A percentile compares a stretch with the other conserved stretches of the same genome.
Conservation (phyloP, 2,888 invertebrate species). For the Cenopis cana region DNA sequence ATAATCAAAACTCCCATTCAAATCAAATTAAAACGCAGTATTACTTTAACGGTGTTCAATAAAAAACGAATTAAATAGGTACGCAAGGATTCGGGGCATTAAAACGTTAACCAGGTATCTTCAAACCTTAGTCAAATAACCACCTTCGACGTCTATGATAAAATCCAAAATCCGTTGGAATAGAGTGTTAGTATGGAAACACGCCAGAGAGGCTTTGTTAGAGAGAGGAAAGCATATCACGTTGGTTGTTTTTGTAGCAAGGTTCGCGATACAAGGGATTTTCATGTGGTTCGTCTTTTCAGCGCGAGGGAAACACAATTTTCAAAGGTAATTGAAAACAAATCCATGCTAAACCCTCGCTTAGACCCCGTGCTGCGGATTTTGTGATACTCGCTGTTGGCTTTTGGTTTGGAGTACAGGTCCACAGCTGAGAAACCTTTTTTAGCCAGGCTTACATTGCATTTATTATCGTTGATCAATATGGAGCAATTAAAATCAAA, state of each 20-base stretch:
- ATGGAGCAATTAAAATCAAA: too few species aligned
- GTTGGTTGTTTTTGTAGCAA: background rate
- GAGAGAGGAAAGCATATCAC: background rate
- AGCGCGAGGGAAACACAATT: conserved; percentile 43
- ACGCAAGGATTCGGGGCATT: conserved; percentile 12
- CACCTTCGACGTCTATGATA: background rate
- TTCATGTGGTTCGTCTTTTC: conserved; percentile 19
- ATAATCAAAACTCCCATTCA: conserved; percentile 3
- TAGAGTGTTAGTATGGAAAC: too few species aligned
- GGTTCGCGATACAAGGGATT: background rate
- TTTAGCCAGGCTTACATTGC: too few species aligned
- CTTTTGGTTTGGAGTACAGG: background rate
- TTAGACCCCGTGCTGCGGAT: conserved; percentile 1
- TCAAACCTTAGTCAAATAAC: background rate
- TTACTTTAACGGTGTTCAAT: conserved; percentile 28
- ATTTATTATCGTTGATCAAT: too few species aligned
- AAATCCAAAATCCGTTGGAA: background rate
- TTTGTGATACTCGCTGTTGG: background rate
- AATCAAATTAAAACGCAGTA: conserved; percentile 29
- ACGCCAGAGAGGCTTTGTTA: background rate
- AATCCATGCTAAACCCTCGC: conserved; percentile 38
- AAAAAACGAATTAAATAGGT: conserved; percentile 34
- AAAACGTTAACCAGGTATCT: background rate
- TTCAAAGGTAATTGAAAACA: conserved; percentile 48
- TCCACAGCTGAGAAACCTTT: too few species aligned